phyloP scores from a whole-genome alignment of 2,113 vertebrate genomes.

The Serilophus lunatus region DNA sequence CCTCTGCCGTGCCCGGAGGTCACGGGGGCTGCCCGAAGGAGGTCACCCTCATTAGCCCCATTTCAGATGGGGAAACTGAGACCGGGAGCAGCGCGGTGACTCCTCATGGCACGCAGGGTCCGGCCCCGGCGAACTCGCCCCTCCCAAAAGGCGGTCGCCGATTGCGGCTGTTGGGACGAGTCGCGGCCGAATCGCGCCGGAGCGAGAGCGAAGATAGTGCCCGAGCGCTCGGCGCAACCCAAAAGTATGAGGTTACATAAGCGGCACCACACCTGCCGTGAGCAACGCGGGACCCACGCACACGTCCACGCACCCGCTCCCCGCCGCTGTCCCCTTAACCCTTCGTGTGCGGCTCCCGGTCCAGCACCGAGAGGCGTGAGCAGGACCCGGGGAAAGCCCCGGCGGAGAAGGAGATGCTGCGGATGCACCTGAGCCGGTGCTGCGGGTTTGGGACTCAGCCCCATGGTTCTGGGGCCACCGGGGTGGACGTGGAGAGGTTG shows the following conservation, averaged over 20 bases:
- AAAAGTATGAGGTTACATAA: slow-evolving; percentile 38
- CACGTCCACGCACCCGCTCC: background rate
- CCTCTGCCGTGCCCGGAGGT: background rate
- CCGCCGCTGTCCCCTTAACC: background rate
- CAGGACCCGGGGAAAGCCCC: accelerated
- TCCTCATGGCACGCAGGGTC: background rate
- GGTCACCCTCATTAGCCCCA: slow-evolving; percentile 10
- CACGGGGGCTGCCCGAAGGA: background rate
- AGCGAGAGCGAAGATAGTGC: background rate
- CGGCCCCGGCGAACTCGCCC: background rate
- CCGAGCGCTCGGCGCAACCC: background rate
- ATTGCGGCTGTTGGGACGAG: background rate
- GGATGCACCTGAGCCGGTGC: accelerated
- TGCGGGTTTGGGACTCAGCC: background rate
- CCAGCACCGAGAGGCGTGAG: accelerated
- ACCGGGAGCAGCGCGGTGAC: background rate
- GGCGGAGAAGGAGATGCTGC: background rate
- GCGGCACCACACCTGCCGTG: slow-evolving; percentile 34
- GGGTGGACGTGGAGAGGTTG: background rate
- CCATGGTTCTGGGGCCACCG: background rate
- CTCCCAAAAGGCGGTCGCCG: background rate
- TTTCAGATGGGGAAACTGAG: slow-evolving; percentile 50
- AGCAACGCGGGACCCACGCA: slow-evolving; percentile 24
- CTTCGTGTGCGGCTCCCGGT: accelerated
- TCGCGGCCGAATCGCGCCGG: background rate